These are phyloP conservation scores for Vulpes vulpes DNA, from an alignment of 2,113 vertebrate species.

Conservation along the genomic window DNA sequence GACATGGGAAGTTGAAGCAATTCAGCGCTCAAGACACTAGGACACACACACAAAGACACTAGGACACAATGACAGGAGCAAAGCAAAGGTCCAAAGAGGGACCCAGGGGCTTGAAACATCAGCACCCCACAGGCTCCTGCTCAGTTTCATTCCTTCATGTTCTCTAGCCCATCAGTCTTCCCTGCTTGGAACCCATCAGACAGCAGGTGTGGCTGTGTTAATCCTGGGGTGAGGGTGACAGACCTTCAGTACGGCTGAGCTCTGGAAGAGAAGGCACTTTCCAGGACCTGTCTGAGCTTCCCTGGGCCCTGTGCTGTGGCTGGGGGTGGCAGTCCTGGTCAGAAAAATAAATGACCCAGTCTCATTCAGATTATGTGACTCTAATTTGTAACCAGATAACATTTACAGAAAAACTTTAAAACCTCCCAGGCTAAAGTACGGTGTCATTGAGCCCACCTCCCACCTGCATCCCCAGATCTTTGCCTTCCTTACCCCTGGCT, in stretches of 20 bases:
- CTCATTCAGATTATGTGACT: neutral
- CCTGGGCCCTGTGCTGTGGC: no score
- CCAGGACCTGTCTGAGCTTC: neutral
- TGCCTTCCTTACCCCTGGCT: neutral
- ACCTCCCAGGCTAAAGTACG: neutral
- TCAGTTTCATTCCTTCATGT: neutral
- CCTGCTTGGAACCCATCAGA: conserved; percentile 94
- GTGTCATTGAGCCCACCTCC: neutral
- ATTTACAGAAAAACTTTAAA: neutral
- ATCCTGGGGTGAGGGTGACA: neutral
- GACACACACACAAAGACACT: no score
- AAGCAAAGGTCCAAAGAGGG: neutral
- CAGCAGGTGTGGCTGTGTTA: conserved; percentile 86
- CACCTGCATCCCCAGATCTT: no score
- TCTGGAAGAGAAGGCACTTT: conserved; percentile 66
- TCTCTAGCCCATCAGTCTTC: conserved; percentile 88
- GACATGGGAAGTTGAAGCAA: neutral
- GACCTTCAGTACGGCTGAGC: conserved; percentile 85
- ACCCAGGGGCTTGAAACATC: neutral
- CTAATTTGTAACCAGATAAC: neutral
- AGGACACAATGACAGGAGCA: neutral
- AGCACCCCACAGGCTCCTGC: neutral
- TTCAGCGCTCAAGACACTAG: neutral
- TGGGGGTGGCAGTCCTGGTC: neutral
- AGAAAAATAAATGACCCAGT: neutral